Evolutionary conservation across 1,140 invertebrate genomes (phyloP), one percentile per base, ranked within the genome.

Genomic region (Zaprionus gabonicus): DNA sequence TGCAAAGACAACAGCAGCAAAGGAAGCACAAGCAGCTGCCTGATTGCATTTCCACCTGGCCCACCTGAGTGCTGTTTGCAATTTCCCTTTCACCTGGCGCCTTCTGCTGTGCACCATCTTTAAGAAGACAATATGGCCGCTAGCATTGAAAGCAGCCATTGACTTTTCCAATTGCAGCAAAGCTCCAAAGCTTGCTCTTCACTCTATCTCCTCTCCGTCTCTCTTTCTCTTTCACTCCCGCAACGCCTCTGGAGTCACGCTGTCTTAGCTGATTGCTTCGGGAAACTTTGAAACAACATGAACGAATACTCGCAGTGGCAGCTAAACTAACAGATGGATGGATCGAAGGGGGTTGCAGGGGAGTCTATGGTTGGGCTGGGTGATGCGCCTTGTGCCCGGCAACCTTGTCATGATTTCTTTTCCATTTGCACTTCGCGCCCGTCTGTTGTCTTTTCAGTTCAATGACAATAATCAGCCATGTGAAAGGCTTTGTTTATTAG

Each of bases 111-210:
- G 25, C 51, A 13, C 17, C 34, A 17, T 58, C 53, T 65, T 75
- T 25, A 57, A 68, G 56, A 46, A 70, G 73, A 83, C 82, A 85
- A 78, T 82, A 78, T 78, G 78, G 82, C 82, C 67, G 25, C 62
- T 81, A 78, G 77, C 81, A 78, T 77, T 73, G 81, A 71, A 83
- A 60, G 57, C 79, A 80, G 81, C 72, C 81, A 78, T 77, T 83
- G 81, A 85, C 81, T 84, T 84, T 83, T 85, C 82, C 74, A 85
- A 84, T 81, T 84, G 81, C 82, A 78, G 68, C 78, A 71, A 53
- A 68, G 81, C 64, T 62, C n/a, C 65, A 71, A 46, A 59, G 28
- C 44, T 53, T 34, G 17, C 55, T 17, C 12, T 51, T 20, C 27
- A 34, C 20, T 27, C 41, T 34, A 23, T 17, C 27, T 41, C 3